phyloP scores from a whole-genome alignment of 2,888 invertebrate species.

The Brachyopa scutellaris region DNA sequence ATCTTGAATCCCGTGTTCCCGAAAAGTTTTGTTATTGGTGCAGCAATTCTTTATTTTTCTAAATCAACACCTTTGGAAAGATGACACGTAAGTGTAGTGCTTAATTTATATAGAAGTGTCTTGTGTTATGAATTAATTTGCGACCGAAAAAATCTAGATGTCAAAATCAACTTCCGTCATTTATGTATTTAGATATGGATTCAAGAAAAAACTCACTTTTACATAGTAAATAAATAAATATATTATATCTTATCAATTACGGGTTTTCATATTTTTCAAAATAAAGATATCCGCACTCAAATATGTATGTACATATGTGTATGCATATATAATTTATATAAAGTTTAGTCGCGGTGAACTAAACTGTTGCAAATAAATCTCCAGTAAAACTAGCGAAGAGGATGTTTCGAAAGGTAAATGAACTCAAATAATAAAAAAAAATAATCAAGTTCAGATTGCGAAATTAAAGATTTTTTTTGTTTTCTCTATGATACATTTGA shows the following conservation, averaged over 20 bases:
- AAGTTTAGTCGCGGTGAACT: not conserved
- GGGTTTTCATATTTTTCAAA: no score
- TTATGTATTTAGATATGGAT: not conserved
- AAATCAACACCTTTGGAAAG: conserved; percentile 50
- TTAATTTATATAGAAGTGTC: not conserved
- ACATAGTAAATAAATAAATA: not conserved
- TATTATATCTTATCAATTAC: no score
- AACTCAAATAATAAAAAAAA: not conserved
- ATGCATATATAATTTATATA: not conserved
- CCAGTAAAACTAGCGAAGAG: no score
- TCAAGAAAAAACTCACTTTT: no score
- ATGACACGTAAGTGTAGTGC: conserved; percentile 53
- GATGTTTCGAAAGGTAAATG: conserved; percentile 2
- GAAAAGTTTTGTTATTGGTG: conserved; percentile 59
- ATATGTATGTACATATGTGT: not conserved
- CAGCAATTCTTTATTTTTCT: conserved; percentile 61
- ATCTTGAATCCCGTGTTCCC: conserved; percentile 45
- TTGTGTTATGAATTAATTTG: not conserved
- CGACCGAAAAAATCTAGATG: not conserved
- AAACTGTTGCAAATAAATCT: not conserved
- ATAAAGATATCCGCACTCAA: no score
- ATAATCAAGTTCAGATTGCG: not conserved
- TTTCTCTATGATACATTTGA: no score
- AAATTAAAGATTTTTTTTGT: no score
- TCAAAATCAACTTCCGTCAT: not conserved